Base-by-base conservation (phyloP, 35 echinoderm and acorn worm species). In the Apostichopus californicus region DNA sequence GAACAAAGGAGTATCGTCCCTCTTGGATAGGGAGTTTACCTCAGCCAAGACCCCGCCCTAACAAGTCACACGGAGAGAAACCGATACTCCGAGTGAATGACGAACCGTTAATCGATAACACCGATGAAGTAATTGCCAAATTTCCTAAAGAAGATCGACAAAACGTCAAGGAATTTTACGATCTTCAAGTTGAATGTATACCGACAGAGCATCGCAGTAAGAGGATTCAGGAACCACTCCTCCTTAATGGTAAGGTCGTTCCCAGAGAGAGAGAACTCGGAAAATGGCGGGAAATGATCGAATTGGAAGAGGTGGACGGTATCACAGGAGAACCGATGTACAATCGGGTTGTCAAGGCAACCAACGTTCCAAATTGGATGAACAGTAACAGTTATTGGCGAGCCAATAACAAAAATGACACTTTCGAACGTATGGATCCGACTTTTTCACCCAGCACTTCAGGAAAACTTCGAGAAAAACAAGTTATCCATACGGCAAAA, bases 281-380 rank as follows among this genome's bases (percentile, higher is more conserved):
- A 9, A 91, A 82, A 65, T 97, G 96, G 96, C 79, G 87, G 83
- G 91, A 97, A 73, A 90, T 86, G 65, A 97, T 97, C 15, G 92
- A 92, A 86, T 71, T 85, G 0, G 87, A 95, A 22, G 94, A 90
- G 55, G 17, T 95, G 18, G 87, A 81, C 56, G 78, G 80, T n/a
- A 9, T 77, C 1, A 91, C 92, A 15, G 96, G 96, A 13, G 87
- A 95, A 53, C 91, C 81, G 21, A 88, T 93, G 8, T 95, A 82
- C 77, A 97, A 97, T 78, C 93, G 87, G 93, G 92, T 97, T 18
- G 96, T 97, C 9, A 97, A 97, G 78, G 56, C 95, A 88, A 95
- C 96, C 25, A 89, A 97, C 81, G 92, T 97, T 15, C 83, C 80
- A 0, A 94, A 88, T 5, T 97, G 96, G 96, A 97, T 97, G 71